These are phyloP conservation scores for Poicephalus gulielmi DNA, from an alignment of 2,113 vertebrate species.

Conservation along the genomic window DNA sequence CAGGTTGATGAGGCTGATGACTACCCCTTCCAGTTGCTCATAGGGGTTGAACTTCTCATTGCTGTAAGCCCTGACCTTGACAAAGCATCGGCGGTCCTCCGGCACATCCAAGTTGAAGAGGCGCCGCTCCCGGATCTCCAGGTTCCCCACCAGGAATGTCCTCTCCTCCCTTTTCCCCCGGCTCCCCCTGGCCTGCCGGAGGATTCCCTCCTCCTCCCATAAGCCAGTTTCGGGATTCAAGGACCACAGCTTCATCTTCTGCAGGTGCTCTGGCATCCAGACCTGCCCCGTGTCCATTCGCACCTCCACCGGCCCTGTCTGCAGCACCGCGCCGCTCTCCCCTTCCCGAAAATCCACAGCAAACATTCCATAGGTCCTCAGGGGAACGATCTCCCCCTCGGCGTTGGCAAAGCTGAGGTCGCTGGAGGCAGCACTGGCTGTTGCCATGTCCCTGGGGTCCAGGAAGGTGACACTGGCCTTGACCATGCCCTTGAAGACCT, in stretches of 20 bases:
- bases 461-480: slow-evolving; percentile 93
- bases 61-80: slow-evolving; percentile 94
- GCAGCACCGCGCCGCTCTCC: slow-evolving; percentile 75
- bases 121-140: slow-evolving; percentile 92
- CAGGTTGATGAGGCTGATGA: slow-evolving; percentile 89
- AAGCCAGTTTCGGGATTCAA: slow-evolving; percentile 88
- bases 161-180: slow-evolving; percentile 89
- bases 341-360: slow-evolving; percentile 89
- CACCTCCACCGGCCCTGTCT: slow-evolving; percentile 82
- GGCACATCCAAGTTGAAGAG: slow-evolving; percentile 97
- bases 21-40: slow-evolving; percentile 93
- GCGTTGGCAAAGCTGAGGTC: slow-evolving; percentile 89
- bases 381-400: slow-evolving; percentile 86
- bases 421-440: slow-evolving; percentile 82
- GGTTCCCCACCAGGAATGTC: slow-evolving; percentile 90
- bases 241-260: slow-evolving; percentile 93
- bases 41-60: slow-evolving; percentile 87
- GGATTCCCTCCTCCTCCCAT: slow-evolving; percentile 91
- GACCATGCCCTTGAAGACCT: slow-evolving; percentile 84
- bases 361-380: slow-evolving; percentile 97
- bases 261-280: slow-evolving; percentile 87
- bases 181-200: slow-evolving; percentile 42
- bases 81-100: slow-evolving; percentile 94
- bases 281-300: slow-evolving; percentile 86
- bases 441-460: slow-evolving; percentile 88